Evolutionary conservation across 2,113 vertebrate genomes (phyloP).

Genomic region (Nicator chloris): DNA sequence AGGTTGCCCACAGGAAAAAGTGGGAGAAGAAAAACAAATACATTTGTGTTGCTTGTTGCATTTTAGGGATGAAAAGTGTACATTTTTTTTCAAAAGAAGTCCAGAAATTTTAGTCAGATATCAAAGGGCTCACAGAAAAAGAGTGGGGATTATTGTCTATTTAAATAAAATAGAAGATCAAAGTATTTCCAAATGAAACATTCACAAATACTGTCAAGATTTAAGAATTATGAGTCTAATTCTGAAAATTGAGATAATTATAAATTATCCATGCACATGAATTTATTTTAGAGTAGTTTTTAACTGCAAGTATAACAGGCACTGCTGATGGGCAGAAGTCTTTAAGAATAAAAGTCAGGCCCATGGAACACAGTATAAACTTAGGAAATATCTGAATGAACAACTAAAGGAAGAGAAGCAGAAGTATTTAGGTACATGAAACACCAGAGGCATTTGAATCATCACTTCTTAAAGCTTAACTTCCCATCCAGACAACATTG

Average conservation of each 20-base stretch:
- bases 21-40: background rate
- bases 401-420: background rate
- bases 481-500: background rate
- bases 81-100: background rate
- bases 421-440: background rate
- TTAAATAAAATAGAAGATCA: background rate
- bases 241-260: background rate
- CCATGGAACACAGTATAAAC: background rate
- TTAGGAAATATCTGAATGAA: background rate
- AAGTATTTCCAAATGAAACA: background rate
- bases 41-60: background rate
- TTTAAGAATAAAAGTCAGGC: background rate
- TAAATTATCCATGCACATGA: background rate
- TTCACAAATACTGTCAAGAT: background rate
- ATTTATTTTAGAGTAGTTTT: background rate
- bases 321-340: background rate
- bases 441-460: background rate
- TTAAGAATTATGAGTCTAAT: background rate
- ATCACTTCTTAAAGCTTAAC: background rate
- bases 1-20: background rate
- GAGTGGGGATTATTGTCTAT: background rate
- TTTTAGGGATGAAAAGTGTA: background rate
- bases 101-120: background rate
- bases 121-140: background rate
- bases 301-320: background rate